A percentile compares a stretch with the other conserved stretches of the same genome.
phyloP scores from a whole-genome alignment of 2,888 invertebrate species.

The Drosophila cracens region DNA sequence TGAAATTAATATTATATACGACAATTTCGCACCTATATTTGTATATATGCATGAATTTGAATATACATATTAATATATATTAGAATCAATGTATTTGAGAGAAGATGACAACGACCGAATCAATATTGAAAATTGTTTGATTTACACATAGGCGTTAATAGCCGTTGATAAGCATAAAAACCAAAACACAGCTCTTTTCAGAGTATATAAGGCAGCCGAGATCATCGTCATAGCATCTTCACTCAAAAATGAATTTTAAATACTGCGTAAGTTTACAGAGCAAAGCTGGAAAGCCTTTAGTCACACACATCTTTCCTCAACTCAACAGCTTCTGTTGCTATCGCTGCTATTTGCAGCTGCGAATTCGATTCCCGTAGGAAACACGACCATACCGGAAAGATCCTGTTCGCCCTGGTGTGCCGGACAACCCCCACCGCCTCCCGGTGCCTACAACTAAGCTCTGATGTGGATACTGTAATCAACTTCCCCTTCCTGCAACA shows the following conservation, averaged over 20 bases:
- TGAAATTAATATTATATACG: neutral
- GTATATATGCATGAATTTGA: neutral
- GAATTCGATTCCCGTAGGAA: conserved; percentile 7
- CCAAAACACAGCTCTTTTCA: neutral
- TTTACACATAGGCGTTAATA: neutral
- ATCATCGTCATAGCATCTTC: neutral
- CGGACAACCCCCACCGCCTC: conserved; percentile 55
- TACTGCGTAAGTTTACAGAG: conserved; percentile 44
- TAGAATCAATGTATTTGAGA: neutral
- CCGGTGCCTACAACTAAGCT: conserved; percentile 54
- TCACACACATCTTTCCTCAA: neutral
- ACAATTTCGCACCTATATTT: neutral
- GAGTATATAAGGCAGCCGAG: conserved; percentile 25
- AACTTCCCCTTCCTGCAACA: neutral
- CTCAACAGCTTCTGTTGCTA: conserved; percentile 47
- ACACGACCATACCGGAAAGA: conserved; percentile 2
- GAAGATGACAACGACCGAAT: neutral
- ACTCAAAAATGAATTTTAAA: conserved; percentile 36
- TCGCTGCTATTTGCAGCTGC: conserved; percentile 42
- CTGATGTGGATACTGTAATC: conserved; percentile 15
- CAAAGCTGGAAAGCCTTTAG: neutral
- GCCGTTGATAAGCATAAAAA: neutral
- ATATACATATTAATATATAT: neutral
- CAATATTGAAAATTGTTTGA: neutral
- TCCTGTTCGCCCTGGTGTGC: conserved; percentile 67